Conservation (phyloP, 1,140 invertebrate genomes). For the Trypoxylus dichotomus region DNA sequence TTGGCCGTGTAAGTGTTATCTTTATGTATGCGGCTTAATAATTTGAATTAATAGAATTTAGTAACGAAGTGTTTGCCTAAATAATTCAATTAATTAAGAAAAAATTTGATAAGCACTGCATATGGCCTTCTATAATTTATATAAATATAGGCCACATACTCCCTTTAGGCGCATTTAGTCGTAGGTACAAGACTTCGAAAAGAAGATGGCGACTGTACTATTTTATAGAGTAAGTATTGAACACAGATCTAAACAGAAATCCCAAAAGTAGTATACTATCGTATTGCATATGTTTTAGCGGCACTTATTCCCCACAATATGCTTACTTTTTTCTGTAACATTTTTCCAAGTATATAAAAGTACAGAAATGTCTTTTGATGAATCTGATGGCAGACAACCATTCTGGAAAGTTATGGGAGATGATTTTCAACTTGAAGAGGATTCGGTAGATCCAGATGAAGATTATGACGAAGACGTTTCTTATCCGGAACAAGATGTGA, state of each 20-base stretch:
- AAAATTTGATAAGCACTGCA: background rate
- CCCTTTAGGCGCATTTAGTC: background rate
- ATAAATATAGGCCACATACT: background rate
- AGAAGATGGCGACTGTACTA: background rate
- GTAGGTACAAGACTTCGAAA: background rate
- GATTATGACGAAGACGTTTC: background rate
- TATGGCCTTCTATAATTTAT: background rate
- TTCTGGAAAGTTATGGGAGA: background rate
- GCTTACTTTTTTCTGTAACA: background rate
- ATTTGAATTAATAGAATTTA: background rate
- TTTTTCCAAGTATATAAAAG: background rate
- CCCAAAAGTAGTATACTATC: too few species aligned
- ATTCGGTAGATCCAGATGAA: background rate
- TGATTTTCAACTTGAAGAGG: background rate
- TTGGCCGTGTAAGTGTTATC: background rate
- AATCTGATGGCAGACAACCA: background rate
- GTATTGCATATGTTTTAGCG: background rate
- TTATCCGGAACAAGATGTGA: background rate
- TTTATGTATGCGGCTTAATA: background rate
- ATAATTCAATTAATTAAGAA: slow-evolving; percentile 16
- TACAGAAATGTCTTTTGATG: background rate
- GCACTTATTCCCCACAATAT: background rate
- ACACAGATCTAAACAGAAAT: too few species aligned
- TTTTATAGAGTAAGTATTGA: background rate
- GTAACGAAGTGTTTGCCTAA: background rate